Base-by-base conservation (phyloP, 1,140 invertebrate genomes). In the Varroa destructor region DNA sequence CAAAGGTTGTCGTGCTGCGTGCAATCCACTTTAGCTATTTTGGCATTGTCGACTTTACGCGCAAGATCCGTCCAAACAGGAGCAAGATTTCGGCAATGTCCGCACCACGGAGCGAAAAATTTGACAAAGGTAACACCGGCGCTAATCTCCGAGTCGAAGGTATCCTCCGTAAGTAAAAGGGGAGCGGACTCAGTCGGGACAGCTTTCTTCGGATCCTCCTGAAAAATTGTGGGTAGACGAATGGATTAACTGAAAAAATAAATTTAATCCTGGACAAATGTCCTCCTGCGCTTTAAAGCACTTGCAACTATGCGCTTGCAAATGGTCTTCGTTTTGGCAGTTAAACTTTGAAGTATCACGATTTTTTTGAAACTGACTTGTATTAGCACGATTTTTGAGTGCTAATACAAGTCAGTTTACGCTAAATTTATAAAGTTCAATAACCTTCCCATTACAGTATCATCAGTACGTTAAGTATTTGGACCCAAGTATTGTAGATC, bases 31-130 rank as follows among this genome's bases (percentile, higher is more conserved):
- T 88, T 85, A 1, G 84, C 84, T 72, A 89, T 87, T 72, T 85
- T 81, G 43, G 88, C 81, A 72, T 81, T 74, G 1, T 78, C 74
- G 76, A 86, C 85, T 74, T 87, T 87, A 14, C 83, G 83, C 0
- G 84, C 87, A 6, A 89, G 76, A 71, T 87, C 83, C 72, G 88
- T 85, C 86, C 87, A 89, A 6, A 71, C 43, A 5, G 51, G 40
- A 43, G 54, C 57, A 42, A 43, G n/a, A 71, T 54, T 64, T 55
- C 71, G 36, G 56, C 56, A 36, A 73, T 54, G 56, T 56, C 70
- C 55, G 43, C 46, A 85, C 87, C 87, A 89, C 8, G 87, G 87
- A n/a, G 87, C 87, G 78, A 85, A 88, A 77, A 89, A 89, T 78
- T 88, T 87, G 4, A 89, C 83, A 76, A 89, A 88, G 1, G 84